Conservation (phyloP, 2,113 vertebrate genomes). For the Calyptommatus sinebrachiatus region DNA sequence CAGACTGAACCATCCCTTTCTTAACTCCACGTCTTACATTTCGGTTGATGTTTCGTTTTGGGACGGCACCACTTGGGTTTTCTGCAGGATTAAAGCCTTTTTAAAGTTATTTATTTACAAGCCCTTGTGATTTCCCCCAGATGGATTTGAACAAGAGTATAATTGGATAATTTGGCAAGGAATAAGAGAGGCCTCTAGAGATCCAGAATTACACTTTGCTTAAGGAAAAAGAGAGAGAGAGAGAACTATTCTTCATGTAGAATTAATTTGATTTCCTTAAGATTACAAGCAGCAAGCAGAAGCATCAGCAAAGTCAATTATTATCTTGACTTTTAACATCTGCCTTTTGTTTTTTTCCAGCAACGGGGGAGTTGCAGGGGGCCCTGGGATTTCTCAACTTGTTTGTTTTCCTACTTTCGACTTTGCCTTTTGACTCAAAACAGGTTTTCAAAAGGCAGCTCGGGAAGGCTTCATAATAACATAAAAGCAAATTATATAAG, state of each 20-base stretch:
- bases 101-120: conserved; percentile 53
- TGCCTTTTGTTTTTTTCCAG: conserved; percentile 24
- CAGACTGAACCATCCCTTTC: not conserved
- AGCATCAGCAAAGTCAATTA: conserved; percentile 56
- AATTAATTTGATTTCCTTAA: conserved; percentile 64
- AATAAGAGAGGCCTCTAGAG: conserved; percentile 50
- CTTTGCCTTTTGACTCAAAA: not conserved
- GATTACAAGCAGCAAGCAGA: conserved; percentile 49
- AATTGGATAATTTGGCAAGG: conserved; percentile 56
- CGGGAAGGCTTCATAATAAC: not conserved
- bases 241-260: conserved; percentile 43
- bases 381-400: not conserved
- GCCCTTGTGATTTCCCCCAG: conserved; percentile 48
- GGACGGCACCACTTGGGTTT: not conserved
- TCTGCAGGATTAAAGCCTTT: conserved; percentile 35
- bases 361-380: rapidly evolving
- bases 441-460: not conserved
- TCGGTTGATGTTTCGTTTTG: not conserved
- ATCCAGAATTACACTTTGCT: conserved; percentile 51
- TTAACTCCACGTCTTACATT: conserved; percentile 1
- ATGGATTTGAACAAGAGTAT: conserved; percentile 56
- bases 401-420: too few relatives aligned
- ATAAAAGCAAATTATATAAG: not conserved
- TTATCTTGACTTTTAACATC: conserved; percentile 40
- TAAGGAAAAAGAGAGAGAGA: conserved; percentile 22